phyloP scores from a whole-genome alignment of 2,113 vertebrate species.

The Gallinago paraguaiae region DNA sequence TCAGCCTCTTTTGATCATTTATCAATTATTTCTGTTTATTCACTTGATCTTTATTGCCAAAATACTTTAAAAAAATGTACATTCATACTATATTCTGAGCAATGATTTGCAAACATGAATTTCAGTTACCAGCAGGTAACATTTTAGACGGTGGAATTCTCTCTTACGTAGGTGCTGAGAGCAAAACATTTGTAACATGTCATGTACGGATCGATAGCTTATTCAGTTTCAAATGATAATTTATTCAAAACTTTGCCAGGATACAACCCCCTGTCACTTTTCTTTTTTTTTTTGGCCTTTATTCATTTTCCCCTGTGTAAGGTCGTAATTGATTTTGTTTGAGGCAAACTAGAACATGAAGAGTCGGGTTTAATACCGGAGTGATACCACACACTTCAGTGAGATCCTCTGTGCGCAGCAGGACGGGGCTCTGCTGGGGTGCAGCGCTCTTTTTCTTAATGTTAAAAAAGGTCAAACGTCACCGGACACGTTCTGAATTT shows the following conservation, averaged over 20 bases:
- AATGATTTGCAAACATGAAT: neutral
- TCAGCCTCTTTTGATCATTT: neutral
- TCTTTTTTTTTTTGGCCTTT: neutral
- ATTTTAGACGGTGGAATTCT: neutral
- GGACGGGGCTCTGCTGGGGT: neutral
- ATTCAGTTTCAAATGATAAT: neutral
- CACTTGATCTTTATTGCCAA: neutral
- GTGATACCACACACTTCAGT: neutral
- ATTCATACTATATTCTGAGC: neutral
- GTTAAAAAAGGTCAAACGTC: neutral
- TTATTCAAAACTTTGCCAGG: neutral
- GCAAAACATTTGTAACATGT: neutral
- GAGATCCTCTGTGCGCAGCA: neutral
- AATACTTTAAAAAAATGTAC: neutral
- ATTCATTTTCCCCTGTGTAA: neutral
- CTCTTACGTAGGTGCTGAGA: neutral
- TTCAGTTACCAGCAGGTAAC: neutral
- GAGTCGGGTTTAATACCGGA: neutral
- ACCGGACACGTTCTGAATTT: neutral
- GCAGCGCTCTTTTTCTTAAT: neutral
- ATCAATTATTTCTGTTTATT: neutral
- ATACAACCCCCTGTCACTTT: neutral
- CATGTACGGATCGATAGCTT: rapidly evolving
- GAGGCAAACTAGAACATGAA: neutral
- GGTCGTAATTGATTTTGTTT: neutral